Evolutionary conservation across 2,113 vertebrate genomes (phyloP), one percentile per base, ranked within the genome.

Genomic region (Cyanoramphus novaezelandiae): DNA sequence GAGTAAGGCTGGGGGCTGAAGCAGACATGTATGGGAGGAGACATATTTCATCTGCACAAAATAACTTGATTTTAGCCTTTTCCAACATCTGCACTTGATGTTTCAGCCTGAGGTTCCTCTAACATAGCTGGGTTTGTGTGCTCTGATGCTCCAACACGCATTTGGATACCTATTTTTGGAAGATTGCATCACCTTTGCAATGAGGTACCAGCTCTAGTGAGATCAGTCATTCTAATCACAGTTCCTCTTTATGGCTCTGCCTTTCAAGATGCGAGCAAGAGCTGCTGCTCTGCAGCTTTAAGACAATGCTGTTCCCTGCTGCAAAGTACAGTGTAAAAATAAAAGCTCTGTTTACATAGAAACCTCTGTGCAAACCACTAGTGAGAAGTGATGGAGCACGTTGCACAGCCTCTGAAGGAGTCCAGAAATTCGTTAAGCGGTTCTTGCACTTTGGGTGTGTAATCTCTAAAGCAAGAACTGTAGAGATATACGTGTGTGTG

Each of bases 231-330:
- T 59, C 8, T 84, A 96, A 74, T 15, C 94, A 97, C 75, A 37
- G 88, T 97, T 97, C 96, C 76, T 95, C 97, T 97, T 95, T 37
- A 29, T 47, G 75, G 60, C 52, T 33, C n/a, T 68, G 64, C 44
- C 65, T 83, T 84, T 80, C 65, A 55, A 86, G 49, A 67, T 62
- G 27, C 28, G 55, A 55, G 27, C 57, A 55, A 17, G 18, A 87
- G 55, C 53, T 93, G 27, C 67, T 69, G 60, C 11, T 82, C 52
- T 57, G 75, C 67, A 75, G 64, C 53, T 49, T 91, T 43, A 67
- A 80, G 47, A 49, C 39, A 55, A 9, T 31, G 28, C 23, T 63
- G 2, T 21, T 65, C 14, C 35, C 75, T 72, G 28, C 60, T 60
- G 49, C 46, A 52, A 53, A 59, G 31, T n/a, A 33, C 44, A 28